Conservation (phyloP, 2,113 vertebrate species). For the Monopterus albus region DNA sequence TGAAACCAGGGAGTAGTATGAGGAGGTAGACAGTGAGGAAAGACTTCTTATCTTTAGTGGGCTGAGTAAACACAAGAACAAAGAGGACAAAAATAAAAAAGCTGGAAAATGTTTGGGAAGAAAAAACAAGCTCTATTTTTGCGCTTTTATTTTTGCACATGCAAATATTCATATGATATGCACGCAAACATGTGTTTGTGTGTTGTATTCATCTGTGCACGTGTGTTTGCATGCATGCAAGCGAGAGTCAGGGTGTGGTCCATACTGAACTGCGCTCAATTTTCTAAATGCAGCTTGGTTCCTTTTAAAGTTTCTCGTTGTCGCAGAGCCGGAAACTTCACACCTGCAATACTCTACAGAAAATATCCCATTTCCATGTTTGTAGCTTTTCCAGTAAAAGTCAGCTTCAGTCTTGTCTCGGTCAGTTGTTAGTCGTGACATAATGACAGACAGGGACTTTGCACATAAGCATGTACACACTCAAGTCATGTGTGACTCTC, state of each 20-base stretch:
- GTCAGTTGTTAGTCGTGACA: slow-evolving; percentile 48
- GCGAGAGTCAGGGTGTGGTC: slow-evolving; percentile 44
- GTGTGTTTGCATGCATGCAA: background rate
- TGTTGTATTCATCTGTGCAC: background rate
- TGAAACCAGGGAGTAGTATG: slow-evolving; percentile 46
- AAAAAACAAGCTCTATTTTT: slow-evolving; percentile 37
- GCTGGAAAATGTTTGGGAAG: slow-evolving; percentile 55
- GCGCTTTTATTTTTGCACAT: slow-evolving; percentile 32
- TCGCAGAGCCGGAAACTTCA: slow-evolving; percentile 1
- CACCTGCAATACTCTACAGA: slow-evolving; percentile 15
- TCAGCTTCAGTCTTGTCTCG: slow-evolving; percentile 20
- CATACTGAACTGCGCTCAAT: background rate
- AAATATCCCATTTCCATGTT: background rate
- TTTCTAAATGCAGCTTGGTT: slow-evolving; percentile 6
- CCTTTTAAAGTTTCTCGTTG: background rate
- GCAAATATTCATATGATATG: background rate
- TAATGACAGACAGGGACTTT: slow-evolving; percentile 3
- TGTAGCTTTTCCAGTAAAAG: background rate
- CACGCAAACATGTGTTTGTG: background rate
- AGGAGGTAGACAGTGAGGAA: slow-evolving; percentile 43
- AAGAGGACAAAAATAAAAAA: slow-evolving; percentile 58
- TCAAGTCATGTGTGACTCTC: slow-evolving; percentile 7
- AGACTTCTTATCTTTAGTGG: slow-evolving; percentile 57
- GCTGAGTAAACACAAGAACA: slow-evolving; percentile 67
- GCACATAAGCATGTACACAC: slow-evolving; percentile 2